Conservation (phyloP, 2,888 invertebrate species). For the Colostygia pectinataria region DNA sequence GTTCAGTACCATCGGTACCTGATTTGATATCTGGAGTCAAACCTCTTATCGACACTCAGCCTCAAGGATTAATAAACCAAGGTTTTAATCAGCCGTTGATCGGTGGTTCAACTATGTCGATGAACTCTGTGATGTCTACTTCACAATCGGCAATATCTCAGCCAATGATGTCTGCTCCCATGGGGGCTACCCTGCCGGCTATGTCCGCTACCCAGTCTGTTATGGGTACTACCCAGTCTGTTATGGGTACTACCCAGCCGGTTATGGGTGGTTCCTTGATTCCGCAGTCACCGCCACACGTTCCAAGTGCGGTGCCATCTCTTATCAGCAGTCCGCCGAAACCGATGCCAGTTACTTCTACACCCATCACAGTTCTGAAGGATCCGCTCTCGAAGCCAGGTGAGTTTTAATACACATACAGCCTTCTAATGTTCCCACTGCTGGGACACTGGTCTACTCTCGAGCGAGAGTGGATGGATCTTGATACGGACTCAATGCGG, state of each 20-base stretch:
- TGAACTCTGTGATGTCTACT: slow-evolving; percentile 24
- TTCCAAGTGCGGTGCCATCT: slow-evolving; percentile 51
- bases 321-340: slow-evolving; percentile 63
- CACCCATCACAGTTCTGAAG: slow-evolving; percentile 63
- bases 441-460: no score
- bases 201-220: no score
- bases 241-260: slow-evolving; percentile 21
- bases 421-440: no score
- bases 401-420: slow-evolving; percentile 41
- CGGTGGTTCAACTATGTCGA: slow-evolving; percentile 29
- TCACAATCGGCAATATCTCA: slow-evolving; percentile 20
- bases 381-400: slow-evolving; percentile 71
- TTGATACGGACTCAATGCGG: no score
- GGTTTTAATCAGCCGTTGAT: slow-evolving; percentile 45
- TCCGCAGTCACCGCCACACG: slow-evolving; percentile 45
- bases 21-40: slow-evolving; percentile 70
- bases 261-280: slow-evolving; percentile 33
- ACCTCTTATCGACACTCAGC: slow-evolving; percentile 43
- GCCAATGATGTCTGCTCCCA: slow-evolving; percentile 20
- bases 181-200: no score
- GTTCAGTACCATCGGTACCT: slow-evolving; percentile 52
- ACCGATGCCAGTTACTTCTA: slow-evolving; percentile 64
- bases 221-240: slow-evolving; percentile 26
- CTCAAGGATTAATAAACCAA: slow-evolving; percentile 30
- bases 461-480: no score